These are phyloP conservation scores for Clavelina lepadiformis DNA, from an alignment of 23 tunicate species.

Conservation along the genomic window DNA sequence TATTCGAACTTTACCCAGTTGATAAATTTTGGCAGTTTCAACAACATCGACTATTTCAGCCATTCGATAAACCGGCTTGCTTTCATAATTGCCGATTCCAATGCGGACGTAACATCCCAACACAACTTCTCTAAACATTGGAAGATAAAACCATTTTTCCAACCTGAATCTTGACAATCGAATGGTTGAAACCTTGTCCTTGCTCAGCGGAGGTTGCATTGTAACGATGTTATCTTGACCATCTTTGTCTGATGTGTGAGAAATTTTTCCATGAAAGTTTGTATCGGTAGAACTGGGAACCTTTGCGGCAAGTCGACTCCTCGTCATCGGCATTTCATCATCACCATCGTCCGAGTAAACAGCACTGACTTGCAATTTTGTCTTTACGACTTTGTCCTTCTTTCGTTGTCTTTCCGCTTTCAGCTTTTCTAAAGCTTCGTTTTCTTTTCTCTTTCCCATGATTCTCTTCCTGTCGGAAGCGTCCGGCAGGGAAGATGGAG, in stretches of 20 bases:
- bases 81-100: constrained; percentile 61
- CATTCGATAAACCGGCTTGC: constrained; percentile 69
- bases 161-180: constrained; percentile 42
- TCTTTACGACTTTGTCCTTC: constrained; percentile 46
- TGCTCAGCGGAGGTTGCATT: constrained; percentile 17
- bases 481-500: no score
- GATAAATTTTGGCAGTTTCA: no score
- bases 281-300: neutral
- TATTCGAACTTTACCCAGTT: no score
- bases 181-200: constrained; percentile 31
- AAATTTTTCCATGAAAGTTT: neutral
- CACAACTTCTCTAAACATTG: constrained; percentile 18
- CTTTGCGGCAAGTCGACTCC: constrained; percentile 12
- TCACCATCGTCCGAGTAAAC: constrained; percentile 71
- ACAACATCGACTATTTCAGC: no score
- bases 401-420: constrained; percentile 65
- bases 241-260: no score
- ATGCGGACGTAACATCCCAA: constrained; percentile 57
- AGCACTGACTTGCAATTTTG: constrained; percentile 47
- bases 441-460: constrained; percentile 46
- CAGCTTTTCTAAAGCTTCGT: constrained; percentile 35
- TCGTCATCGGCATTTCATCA: constrained; percentile 33
- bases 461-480: constrained; percentile 21
- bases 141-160: constrained; percentile 40
- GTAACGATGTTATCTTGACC: no score